Base-by-base conservation (phyloP, 1,140 invertebrate genomes). In the Nasonia longicornis region DNA sequence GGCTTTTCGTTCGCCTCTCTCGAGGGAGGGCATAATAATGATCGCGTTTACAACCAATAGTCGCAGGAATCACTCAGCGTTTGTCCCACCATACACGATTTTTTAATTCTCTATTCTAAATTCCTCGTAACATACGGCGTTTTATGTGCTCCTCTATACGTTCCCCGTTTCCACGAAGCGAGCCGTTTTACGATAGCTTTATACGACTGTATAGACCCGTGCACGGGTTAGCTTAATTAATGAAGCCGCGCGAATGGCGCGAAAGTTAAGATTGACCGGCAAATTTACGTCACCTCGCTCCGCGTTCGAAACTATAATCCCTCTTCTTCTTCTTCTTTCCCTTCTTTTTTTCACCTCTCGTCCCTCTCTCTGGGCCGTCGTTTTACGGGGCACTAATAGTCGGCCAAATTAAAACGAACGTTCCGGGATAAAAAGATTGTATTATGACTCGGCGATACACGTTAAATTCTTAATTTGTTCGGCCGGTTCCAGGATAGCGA, bases 151-250 rank as follows among this genome's bases (percentile, higher is more conserved):
- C 58, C 66, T 70, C 67, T 77, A 81, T 52, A 7, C 38, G 67
- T 71, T 76, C 26, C 78, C 63, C 45, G 79, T 85, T 86, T 86
- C 85, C 75, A 82, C 79, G 85, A 86, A 86, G 82, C 75, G 85
- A 66, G 77, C 29, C 78, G 84, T 83, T 84, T 84, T 84, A 86
- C 82, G 83, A 82, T 77, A 82, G 73, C 70, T 83, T 76, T 86
- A 79, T 84, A 83, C 82, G 82, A 80, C 74, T 84, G 58, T 42
- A 42, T 42, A 42, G 6, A 42, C 38, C 38, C 10, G 8, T 42
- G 26, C 1, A 42, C 8, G 69, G 67, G 64, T 35, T 80, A 76
- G 67, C 74, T 85, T 86, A 84, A 85, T 85, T 85, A 85, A 86
- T 83, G 73, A 84, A 81, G 77, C 82, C 66, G 66, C 38, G 72